A percentile compares a stretch with the other conserved stretches of the same genome.
Evolutionary conservation across 1,140 invertebrate genomes (phyloP).

Genomic region (Cydia pomonella): DNA sequence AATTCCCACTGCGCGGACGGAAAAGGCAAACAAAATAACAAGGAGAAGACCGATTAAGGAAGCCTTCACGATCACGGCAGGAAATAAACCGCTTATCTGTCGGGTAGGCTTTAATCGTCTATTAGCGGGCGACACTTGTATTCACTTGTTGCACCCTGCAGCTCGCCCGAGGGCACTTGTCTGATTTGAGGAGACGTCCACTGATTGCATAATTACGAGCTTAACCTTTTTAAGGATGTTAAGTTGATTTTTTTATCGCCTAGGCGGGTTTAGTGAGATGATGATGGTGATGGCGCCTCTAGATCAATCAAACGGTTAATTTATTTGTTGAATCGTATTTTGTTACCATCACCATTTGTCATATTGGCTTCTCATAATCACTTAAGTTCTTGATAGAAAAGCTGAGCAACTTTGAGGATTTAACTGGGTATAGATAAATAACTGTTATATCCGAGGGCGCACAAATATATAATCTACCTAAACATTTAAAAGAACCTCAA

Average conservation of each 20-base stretch:
- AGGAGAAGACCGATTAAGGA: neutral
- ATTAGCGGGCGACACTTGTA: constrained; percentile 10
- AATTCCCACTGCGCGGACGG: neutral
- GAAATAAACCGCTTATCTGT: constrained; percentile 1
- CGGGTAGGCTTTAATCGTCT: neutral
- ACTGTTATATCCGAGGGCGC: too few relatives aligned
- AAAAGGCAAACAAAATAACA: neutral
- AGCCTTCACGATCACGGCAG: neutral
- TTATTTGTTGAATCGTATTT: neutral
- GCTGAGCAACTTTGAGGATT: too few relatives aligned
- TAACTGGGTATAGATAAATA: too few relatives aligned
- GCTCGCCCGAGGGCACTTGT: neutral
- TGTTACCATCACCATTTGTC: too few relatives aligned
- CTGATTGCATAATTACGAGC: constrained; percentile 14
- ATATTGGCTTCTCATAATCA: too few relatives aligned
- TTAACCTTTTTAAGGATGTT: neutral
- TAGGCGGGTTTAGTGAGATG: neutral
- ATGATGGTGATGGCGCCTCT: too few relatives aligned
- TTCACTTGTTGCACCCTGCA: constrained; percentile 15
- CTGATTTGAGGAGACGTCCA: constrained; percentile 7
- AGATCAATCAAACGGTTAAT: neutral
- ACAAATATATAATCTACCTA: too few relatives aligned
- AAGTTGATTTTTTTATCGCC: neutral
- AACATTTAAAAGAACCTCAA: too few relatives aligned
- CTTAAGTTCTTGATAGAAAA: too few relatives aligned